Evolutionary conservation across 1,140 invertebrate species (phyloP).

Genomic region (Teleopsis dalmanni): DNA sequence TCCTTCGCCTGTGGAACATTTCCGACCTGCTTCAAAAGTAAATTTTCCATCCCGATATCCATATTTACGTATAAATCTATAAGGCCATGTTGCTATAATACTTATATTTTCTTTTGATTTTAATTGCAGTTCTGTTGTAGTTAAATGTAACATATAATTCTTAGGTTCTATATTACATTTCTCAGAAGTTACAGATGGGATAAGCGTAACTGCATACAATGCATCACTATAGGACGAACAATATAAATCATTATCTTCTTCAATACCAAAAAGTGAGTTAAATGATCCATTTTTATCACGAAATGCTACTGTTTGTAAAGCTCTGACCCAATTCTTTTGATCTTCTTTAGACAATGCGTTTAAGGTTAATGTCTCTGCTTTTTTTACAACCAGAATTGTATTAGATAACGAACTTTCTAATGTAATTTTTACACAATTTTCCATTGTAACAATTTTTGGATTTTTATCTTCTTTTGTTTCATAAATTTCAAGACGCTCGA

Average conservation of each 20-base stretch:
- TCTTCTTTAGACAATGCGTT: slow-evolving; percentile 62
- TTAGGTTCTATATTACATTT: slow-evolving; percentile 63
- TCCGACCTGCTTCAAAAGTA: slow-evolving; percentile 83
- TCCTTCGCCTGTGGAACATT: slow-evolving; percentile 79
- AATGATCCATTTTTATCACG: slow-evolving; percentile 49
- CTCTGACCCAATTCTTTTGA: slow-evolving; percentile 66
- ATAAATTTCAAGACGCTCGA: slow-evolving; percentile 75
- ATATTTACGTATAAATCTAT: slow-evolving; percentile 74
- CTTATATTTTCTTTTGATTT: slow-evolving; percentile 55
- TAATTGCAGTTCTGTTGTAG: slow-evolving; percentile 63
- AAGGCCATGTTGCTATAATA: slow-evolving; percentile 76
- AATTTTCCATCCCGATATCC: slow-evolving; percentile 75
- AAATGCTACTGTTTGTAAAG: slow-evolving; percentile 76
- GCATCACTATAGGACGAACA: slow-evolving; percentile 69
- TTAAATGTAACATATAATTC: slow-evolving; percentile 65
- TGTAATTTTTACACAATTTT: slow-evolving; percentile 79
- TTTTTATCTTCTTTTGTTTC: slow-evolving; percentile 63
- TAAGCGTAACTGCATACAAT: slow-evolving; percentile 68
- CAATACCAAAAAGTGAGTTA: slow-evolving; percentile 47
- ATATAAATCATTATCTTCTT: slow-evolving; percentile 82
- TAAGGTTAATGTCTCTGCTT: slow-evolving; percentile 62
- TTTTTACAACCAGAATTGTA: slow-evolving; percentile 62
- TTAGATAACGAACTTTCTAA: slow-evolving; percentile 54
- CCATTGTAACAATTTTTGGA: slow-evolving; percentile 69
- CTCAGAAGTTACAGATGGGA: slow-evolving; percentile 68